A percentile compares a stretch with the other conserved stretches of the same genome.
These are phyloP conservation scores for Dicaeum eximium DNA, from an alignment of 2,113 vertebrate genomes.

Conservation along the genomic window DNA sequence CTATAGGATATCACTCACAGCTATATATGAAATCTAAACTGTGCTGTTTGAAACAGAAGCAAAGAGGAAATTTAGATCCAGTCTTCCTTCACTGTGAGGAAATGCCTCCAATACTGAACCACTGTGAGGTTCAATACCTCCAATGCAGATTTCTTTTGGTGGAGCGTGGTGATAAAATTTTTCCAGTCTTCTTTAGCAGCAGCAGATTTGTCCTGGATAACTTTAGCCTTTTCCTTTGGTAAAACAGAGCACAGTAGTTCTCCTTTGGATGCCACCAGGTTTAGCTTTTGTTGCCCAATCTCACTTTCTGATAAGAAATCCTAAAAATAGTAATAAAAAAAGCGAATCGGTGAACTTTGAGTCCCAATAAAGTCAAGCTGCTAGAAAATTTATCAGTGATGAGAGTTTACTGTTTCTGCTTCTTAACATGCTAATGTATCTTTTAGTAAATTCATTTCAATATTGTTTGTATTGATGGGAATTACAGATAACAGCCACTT, in stretches of 20 bases:
- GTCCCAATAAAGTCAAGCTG: background rate
- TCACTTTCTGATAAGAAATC: constrained; percentile 92
- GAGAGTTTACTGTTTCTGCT: background rate
- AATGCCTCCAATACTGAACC: too few species aligned
- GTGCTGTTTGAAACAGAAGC: background rate
- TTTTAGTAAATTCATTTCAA: background rate
- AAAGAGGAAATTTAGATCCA: background rate
- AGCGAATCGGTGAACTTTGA: background rate
- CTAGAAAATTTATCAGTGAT: background rate
- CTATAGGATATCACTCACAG: background rate
- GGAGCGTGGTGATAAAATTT: constrained; percentile 85
- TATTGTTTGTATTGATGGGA: background rate
- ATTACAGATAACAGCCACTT: background rate
- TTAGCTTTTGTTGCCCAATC: constrained; percentile 88
- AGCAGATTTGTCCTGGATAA: constrained; percentile 79
- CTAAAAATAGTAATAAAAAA: constrained; percentile 60
- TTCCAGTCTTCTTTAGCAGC: constrained; percentile 90
- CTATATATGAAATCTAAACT: background rate
- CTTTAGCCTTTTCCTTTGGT: constrained; percentile 81
- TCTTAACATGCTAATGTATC: background rate
- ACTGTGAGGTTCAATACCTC: constrained; percentile 75
- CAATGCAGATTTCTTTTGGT: constrained; percentile 84
- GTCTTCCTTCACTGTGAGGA: background rate
- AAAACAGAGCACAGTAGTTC: constrained; percentile 85
- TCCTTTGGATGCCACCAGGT: constrained; percentile 81